These are phyloP conservation scores for Cremastinae sp. DNA, from an alignment of 2,888 invertebrate species.

Conservation along the genomic window DNA sequence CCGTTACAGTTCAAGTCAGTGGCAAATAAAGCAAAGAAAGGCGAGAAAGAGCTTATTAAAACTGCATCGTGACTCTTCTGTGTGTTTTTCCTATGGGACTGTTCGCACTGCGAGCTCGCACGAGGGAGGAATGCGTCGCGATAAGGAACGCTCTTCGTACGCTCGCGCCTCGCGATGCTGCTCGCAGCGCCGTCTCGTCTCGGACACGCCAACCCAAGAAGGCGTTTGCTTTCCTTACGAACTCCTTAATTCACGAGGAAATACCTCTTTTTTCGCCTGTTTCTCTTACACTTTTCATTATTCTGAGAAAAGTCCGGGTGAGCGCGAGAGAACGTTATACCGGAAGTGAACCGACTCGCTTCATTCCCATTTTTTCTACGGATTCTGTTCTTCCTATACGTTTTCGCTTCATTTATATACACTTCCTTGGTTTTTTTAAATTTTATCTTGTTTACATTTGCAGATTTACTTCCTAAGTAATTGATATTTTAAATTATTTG, in stretches of 20 bases:
- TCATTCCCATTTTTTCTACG: conserved; percentile 48
- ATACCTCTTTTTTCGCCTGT: not conserved
- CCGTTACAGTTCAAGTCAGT: conserved; percentile 30
- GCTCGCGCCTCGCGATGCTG: too few species aligned
- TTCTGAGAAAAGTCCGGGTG: too few species aligned
- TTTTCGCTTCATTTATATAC: not conserved
- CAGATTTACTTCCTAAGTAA: too few species aligned
- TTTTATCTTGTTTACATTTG: too few species aligned
- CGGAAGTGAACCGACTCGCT: conserved; percentile 42
- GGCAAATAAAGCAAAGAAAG: not conserved
- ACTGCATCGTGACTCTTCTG: conserved; percentile 1
- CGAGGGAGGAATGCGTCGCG: conserved; percentile 16
- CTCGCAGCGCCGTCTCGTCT: not conserved
- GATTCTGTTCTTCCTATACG: conserved; percentile 9
- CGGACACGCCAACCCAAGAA: not conserved
- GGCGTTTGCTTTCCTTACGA: not conserved
- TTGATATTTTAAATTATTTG: too few species aligned
- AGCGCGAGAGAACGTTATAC: conserved; percentile 17
- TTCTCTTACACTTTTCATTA: not conserved
- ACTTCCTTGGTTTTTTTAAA: too few species aligned
- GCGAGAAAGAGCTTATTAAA: conserved; percentile 27
- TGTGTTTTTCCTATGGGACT: conserved; percentile 8
- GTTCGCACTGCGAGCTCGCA: not conserved
- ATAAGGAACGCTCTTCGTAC: conserved; percentile 9
- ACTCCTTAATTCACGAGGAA: conserved; percentile 2